Conservation (phyloP, 2,113 vertebrate species). For the Ginglymostoma cirratum region DNA sequence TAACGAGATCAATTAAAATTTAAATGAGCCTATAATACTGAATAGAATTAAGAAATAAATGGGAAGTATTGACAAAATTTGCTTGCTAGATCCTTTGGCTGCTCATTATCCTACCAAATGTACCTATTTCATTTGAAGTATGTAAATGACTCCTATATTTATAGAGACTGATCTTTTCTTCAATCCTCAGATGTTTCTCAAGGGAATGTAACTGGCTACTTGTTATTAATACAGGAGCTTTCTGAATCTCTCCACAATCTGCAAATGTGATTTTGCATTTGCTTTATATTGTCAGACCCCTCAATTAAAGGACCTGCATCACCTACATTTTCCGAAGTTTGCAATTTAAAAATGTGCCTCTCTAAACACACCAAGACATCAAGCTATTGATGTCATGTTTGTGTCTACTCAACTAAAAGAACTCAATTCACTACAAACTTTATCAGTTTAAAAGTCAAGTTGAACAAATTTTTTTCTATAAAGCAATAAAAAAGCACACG, state of each 20-base stretch:
- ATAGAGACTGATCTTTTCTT: not conserved
- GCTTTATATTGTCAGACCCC: not conserved
- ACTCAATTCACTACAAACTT: not conserved
- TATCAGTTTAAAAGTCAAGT: not conserved
- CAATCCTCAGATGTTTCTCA: not conserved
- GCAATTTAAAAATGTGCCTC: not conserved
- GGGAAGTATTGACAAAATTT: not conserved
- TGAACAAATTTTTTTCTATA: not conserved
- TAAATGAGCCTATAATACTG: not conserved
- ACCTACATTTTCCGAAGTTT: not conserved
- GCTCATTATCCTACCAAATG: not conserved
- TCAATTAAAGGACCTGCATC: not conserved
- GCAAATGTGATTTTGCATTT: slow-evolving; percentile 15
- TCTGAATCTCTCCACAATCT: not conserved
- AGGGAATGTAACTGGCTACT: not conserved
- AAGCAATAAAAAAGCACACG: not conserved
- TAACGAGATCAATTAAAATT: not conserved
- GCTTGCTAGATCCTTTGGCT: not conserved
- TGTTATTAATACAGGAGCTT: not conserved
- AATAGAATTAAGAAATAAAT: not conserved
- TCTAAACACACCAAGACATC: not conserved
- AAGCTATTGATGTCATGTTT: too few species aligned
- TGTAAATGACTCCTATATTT: slow-evolving; percentile 21
- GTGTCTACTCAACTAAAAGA: not conserved
- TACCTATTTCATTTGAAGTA: not conserved